Base-by-base conservation (phyloP, 2,797 vertebrate genomes). In the Neostethus bicornis region DNA sequence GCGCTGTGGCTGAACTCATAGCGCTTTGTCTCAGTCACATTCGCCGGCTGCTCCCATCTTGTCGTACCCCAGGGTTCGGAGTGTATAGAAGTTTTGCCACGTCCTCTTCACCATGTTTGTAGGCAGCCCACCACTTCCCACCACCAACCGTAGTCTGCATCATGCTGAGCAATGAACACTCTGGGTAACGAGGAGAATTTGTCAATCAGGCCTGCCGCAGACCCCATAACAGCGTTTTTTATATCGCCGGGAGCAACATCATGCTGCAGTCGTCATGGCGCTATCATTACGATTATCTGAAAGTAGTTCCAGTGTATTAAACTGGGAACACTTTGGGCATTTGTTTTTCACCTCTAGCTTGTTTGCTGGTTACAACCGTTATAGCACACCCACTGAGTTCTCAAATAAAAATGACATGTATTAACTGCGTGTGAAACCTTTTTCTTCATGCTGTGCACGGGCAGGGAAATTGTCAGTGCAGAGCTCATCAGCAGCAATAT, bases 111-210 rank as follows among this genome's bases (percentile, higher is more conserved):
- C 51, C 44, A 76, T 67, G 51, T 77, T 76, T 16, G 74, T 6
- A 65, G 57, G 31, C 39, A 14, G 51, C 52, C 63, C 59, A 67
- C 74, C 76, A 65, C 61, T 80, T 67, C 42, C 70, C 53, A 56
- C 49, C 70, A 51, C 60, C 70, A 66, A 74, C 34, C 48, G 74
- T 73, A 37, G 59, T 80, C 74, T 32, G 23, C 71, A 61, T 75
- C 76, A 78, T 65, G 76, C 78, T 72, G 77, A 73, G 81, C 62
- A 35, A 66, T 52, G 68, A 73, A 71, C 73, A 61, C 73, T 20
- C 54, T 64, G 68, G 62, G 56, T 86, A 88, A 88, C 80, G 82
- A 86, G 80, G 68, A 69, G 70, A 76, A 80, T 85, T 84, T 82
- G 84, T 85, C 82, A 82, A 73, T 85, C 80, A 75, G 74, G 56